Evolutionary conservation across 2,797 vertebrate genomes (phyloP), one percentile per base, ranked within the genome.

Genomic region (Cyclopterus lumpus): DNA sequence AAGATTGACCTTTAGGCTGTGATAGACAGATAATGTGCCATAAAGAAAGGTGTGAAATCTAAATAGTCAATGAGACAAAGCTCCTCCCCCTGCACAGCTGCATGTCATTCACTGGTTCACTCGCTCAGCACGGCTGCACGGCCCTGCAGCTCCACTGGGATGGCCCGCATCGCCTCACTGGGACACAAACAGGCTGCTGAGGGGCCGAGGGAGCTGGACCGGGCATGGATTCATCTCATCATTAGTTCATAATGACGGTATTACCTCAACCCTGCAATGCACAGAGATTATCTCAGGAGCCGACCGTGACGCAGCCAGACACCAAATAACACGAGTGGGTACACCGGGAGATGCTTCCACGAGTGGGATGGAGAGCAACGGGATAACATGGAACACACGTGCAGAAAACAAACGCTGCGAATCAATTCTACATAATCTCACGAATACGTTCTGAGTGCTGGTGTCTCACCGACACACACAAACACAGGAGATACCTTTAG

Each of bases 181-280:
- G 76, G 69, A 73, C 62, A 65, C 34, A 74, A 80, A 78, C 82
- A 81, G 74, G 71, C 79, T 61, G 76, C 71, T 8, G 59, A 80
- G 80, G 77, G 82, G 63, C 58, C 60, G 28, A 55, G 79, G 58
- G 79, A 82, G 73, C 61, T 63, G 67, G 77, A 63, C 75, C 26
- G 79, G 59, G 63, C 81, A 74, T n/a, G 78, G 81, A 84, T 87
- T 87, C 69, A 78, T 86, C 83, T 84, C 73, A 74, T 81, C 81
- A 81, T 86, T 81, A 80, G 73, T 83, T 88, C 80, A 80, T 87
- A 88, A 87, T 86, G 83, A 86, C 4, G 61, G 79, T 67, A 72
- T 91, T 85, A 87, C 67, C 77, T 86, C 72, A 60, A 75, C 79
- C 57, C 60, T 28, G 67, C 68, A 32, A 20, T 1, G 65, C 24